These are phyloP conservation scores for Melopsittacus undulatus DNA, from an alignment of 2,797 vertebrate genomes.

Conservation along the genomic window DNA sequence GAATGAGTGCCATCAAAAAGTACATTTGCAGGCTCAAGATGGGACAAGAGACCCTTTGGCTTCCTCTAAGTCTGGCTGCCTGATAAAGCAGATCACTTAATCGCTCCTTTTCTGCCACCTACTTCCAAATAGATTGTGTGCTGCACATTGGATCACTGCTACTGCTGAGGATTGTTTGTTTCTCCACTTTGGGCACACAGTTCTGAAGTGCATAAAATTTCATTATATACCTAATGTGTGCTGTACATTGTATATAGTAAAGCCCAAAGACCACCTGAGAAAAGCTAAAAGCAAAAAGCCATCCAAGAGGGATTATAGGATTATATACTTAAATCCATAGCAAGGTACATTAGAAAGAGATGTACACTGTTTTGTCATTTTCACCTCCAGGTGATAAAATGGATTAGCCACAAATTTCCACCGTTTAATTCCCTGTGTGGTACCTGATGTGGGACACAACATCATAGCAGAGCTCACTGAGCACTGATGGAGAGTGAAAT, in stretches of 20 bases:
- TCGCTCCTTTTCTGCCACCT: background rate
- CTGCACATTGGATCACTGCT: background rate
- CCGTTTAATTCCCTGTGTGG: background rate
- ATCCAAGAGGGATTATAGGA: conserved; percentile 30
- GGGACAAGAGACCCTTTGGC: background rate
- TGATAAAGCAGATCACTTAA: background rate
- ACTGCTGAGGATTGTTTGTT: background rate
- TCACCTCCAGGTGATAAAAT: background rate
- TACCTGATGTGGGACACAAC: background rate
- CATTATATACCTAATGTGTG: background rate
- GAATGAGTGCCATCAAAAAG: background rate
- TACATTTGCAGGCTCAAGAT: background rate
- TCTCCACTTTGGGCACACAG: background rate
- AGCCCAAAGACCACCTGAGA: background rate
- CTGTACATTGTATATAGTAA: background rate
- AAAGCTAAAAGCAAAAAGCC: conserved; percentile 17
- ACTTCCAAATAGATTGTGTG: background rate
- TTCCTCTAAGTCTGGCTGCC: background rate
- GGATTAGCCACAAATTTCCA: conserved; percentile 20
- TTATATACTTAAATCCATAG: conserved; percentile 25
- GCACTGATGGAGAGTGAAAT: background rate
- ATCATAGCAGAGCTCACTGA: background rate
- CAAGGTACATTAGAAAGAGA: background rate
- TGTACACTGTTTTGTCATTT: conserved; percentile 22
- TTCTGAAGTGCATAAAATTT: conserved; percentile 1